These are phyloP conservation scores for Aythya baeri DNA, from an alignment of 2,113 vertebrate species.

Conservation along the genomic window DNA sequence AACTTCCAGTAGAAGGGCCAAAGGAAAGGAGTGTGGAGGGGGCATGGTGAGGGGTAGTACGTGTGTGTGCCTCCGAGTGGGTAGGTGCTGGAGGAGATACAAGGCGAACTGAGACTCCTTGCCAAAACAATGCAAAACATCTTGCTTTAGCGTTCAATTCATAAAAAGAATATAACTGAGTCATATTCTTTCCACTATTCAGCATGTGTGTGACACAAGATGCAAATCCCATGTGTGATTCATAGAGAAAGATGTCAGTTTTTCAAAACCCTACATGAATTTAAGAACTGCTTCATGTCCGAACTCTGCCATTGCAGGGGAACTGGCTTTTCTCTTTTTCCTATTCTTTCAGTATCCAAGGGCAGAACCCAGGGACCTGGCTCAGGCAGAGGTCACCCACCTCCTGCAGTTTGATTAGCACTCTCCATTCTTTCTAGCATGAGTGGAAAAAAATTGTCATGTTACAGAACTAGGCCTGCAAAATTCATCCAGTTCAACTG, in stretches of 20 bases:
- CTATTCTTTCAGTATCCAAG: not conserved
- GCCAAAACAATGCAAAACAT: not conserved
- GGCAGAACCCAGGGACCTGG: not conserved
- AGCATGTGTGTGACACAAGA: slow-evolving; percentile 16
- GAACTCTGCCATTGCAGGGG: not conserved
- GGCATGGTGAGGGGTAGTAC: not conserved
- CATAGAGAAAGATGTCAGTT: slow-evolving; percentile 40
- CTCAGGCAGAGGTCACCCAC: not conserved
- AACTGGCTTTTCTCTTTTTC: not conserved
- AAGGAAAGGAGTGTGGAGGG: not conserved
- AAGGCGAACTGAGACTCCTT: not conserved
- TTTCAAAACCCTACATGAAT: not conserved
- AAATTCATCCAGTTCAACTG: slow-evolving; percentile 38
- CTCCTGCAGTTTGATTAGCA: not conserved
- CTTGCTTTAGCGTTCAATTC: slow-evolving; percentile 31
- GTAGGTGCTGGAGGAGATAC: not conserved
- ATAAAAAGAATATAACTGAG: slow-evolving; percentile 58
- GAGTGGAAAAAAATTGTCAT: not conserved
- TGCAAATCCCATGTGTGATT: slow-evolving; percentile 33
- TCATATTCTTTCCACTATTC: slow-evolving; percentile 55
- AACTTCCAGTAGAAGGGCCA: slow-evolving; percentile 19
- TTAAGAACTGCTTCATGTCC: not conserved
- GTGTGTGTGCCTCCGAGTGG: not conserved
- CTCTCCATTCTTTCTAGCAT: not conserved
- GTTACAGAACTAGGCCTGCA: not conserved